Percentiles rank a stretch among this genome's conserved stretches.
Conservation (phyloP, 2,797 vertebrate species). For the Melanotaenia boesemani region DNA sequence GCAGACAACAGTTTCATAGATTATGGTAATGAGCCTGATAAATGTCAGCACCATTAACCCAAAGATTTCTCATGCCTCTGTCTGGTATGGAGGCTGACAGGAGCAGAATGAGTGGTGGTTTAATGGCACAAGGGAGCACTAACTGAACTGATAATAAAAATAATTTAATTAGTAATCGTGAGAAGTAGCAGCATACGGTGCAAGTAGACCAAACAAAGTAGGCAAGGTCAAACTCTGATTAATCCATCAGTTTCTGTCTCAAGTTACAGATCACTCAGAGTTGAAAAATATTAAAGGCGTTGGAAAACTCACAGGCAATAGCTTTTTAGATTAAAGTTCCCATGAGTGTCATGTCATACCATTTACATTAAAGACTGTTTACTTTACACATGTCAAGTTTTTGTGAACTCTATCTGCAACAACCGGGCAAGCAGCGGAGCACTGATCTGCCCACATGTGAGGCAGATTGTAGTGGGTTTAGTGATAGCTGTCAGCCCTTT, state of each 20-base stretch:
- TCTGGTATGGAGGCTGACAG: constrained; percentile 18
- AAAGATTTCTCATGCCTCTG: constrained; percentile 31
- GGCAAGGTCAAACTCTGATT: neutral
- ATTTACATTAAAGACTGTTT: neutral
- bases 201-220: neutral
- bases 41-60: constrained; percentile 34
- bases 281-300: neutral
- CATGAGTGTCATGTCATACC: neutral
- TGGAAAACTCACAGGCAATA: neutral
- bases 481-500: constrained; percentile 11
- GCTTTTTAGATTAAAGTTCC: neutral
- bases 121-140: constrained; percentile 5
- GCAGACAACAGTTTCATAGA: constrained; percentile 23
- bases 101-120: neutral
- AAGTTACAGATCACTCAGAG: neutral
- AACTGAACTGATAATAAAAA: constrained; percentile 28
- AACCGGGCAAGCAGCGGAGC: constrained; percentile 1
- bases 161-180: constrained; percentile 25
- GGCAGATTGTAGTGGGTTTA: constrained; percentile 5
- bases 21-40: constrained; percentile 27
- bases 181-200: neutral
- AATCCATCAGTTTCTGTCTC: neutral
- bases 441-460: neutral
- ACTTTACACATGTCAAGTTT: neutral
- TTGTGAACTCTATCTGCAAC: constrained; percentile 8